A percentile compares a stretch with the other conserved stretches of the same genome.
Conservation (phyloP, 2,888 invertebrate genomes). For the Mythimna vitellina region DNA sequence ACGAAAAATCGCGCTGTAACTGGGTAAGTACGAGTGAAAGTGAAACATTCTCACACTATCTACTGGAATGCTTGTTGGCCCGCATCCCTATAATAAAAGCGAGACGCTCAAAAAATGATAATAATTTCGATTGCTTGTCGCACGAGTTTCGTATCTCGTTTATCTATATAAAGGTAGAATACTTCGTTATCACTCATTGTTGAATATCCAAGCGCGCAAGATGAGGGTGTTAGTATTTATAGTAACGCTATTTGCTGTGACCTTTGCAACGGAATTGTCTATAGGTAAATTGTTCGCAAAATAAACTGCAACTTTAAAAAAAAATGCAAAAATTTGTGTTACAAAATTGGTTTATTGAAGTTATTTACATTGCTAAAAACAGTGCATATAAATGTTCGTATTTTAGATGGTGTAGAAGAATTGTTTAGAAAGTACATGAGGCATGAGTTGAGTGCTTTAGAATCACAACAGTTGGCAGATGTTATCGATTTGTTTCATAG, state of each 20-base stretch:
- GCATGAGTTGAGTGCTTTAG: slow-evolving; percentile 72
- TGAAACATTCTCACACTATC: slow-evolving; percentile 27
- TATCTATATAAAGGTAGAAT: slow-evolving; percentile 71
- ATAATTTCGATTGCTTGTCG: slow-evolving; percentile 61
- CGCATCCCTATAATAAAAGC: slow-evolving; percentile 62
- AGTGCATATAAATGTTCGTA: slow-evolving; percentile 18
- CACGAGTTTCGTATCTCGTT: slow-evolving; percentile 45
- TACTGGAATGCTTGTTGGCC: slow-evolving; percentile 50
- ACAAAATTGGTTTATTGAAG: not conserved
- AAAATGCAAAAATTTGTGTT: not conserved
- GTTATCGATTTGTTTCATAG: slow-evolving; percentile 77
- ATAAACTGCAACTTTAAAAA: not conserved
- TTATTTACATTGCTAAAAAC: not conserved
- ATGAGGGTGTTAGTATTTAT: slow-evolving; percentile 78
- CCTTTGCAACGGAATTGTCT: slow-evolving; percentile 72
- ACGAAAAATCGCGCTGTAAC: not conserved
- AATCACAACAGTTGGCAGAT: slow-evolving; percentile 72
- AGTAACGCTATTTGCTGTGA: slow-evolving; percentile 69
- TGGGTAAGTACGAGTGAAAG: slow-evolving; percentile 1
- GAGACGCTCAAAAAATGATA: slow-evolving; percentile 61
- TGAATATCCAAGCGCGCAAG: slow-evolving; percentile 60
- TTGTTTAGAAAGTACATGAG: slow-evolving; percentile 77
- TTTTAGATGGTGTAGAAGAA: slow-evolving; percentile 75
- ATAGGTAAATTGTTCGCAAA: slow-evolving; percentile 70
- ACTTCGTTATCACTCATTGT: slow-evolving; percentile 67